A percentile compares a stretch with the other conserved stretches of the same genome.
These are phyloP conservation scores for Pygocentrus nattereri DNA, from an alignment of 2,797 vertebrate genomes.

Conservation along the genomic window DNA sequence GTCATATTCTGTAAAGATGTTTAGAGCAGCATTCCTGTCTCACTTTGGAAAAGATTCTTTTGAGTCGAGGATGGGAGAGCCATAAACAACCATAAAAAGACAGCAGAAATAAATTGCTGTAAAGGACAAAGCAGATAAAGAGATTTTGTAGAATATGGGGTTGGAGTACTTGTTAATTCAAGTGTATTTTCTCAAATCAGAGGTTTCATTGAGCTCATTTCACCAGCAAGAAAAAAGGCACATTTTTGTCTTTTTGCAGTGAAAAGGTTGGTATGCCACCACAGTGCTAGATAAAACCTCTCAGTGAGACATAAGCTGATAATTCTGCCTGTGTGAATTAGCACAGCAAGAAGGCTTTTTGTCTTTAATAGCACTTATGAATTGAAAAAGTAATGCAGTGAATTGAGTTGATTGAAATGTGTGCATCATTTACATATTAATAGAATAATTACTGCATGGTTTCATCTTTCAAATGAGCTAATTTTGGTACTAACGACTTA, in stretches of 20 bases:
- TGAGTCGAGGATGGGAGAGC: background rate
- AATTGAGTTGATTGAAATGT: no score
- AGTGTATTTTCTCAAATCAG: background rate
- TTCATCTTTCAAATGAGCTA: no score
- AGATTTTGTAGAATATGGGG: background rate
- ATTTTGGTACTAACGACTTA: no score
- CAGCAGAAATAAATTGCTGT: background rate
- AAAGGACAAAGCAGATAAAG: background rate
- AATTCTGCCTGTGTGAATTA: background rate
- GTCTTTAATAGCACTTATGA: no score
- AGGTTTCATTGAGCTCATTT: background rate
- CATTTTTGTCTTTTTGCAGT: background rate
- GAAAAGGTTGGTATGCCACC: background rate
- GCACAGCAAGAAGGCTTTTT: background rate
- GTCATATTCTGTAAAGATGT: slow-evolving; percentile 62
- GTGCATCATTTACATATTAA: no score
- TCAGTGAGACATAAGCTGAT: background rate
- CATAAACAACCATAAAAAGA: background rate
- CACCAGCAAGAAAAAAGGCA: no score
- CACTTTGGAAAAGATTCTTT: slow-evolving; percentile 49
- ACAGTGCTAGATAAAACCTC: background rate
- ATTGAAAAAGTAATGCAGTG: no score
- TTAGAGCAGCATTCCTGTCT: slow-evolving; percentile 21
- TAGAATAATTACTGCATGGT: background rate
- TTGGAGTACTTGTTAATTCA: background rate